A percentile compares a stretch with the other conserved stretches of the same genome.
Evolutionary conservation across 2,113 vertebrate genomes (phyloP).

Genomic region (Poicephalus meyeri): DNA sequence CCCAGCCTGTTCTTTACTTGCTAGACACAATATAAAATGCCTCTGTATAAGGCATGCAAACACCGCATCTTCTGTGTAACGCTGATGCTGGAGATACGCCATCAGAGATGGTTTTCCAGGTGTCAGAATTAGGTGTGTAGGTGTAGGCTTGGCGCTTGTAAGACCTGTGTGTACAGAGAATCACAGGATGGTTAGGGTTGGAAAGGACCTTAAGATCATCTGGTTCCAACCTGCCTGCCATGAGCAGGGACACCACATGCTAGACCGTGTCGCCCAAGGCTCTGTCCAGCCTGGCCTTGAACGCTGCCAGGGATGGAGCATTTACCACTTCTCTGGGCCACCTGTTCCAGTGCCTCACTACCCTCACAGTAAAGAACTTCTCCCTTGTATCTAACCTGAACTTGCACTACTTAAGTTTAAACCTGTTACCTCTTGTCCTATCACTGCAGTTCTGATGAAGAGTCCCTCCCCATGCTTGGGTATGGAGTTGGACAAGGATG

Average conservation of each 20-base stretch:
- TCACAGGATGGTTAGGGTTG: not conserved
- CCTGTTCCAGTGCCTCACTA: not conserved
- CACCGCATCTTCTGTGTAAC: not conserved
- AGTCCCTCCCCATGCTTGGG: not conserved
- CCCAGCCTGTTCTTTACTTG: not conserved
- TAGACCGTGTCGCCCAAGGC: not conserved
- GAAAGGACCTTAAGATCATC: not conserved
- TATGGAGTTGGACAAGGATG: not conserved
- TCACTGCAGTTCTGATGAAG: not conserved
- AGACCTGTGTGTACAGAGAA: not conserved
- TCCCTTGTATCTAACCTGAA: not conserved
- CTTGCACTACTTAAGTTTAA: not conserved
- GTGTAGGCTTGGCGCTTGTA: not conserved
- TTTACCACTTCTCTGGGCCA: not conserved
- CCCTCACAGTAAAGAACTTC: not conserved
- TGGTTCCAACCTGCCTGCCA: not conserved
- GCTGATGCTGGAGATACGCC: not conserved
- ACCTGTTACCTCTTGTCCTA: not conserved
- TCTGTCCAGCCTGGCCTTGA: not conserved
- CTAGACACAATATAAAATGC: accelerated
- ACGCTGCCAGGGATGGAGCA: not conserved
- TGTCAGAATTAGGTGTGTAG: not conserved
- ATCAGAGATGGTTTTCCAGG: not conserved
- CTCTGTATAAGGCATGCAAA: accelerated
- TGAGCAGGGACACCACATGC: not conserved